Evolutionary conservation across 2,888 invertebrate genomes (phyloP), one percentile per base, ranked within the genome.

Genomic region (Callinectes sapidus): DNA sequence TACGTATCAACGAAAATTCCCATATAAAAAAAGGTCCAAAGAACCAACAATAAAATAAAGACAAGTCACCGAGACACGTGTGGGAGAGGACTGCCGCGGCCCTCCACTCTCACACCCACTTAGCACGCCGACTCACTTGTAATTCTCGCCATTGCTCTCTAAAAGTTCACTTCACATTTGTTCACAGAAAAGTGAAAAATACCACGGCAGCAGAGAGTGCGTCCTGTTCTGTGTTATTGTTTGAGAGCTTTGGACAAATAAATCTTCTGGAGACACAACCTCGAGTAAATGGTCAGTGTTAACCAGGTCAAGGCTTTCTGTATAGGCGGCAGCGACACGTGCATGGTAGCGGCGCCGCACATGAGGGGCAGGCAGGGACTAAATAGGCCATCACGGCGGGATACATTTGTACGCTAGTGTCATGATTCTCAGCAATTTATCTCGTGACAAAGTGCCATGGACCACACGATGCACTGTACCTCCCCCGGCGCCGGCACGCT

Each of bases 401-500:
- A 71, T 71, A 71, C 71, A 71, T 28, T 71, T 23, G 71, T 28
- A n/a, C 71, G n/a, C 71, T 71, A 28, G 28, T 71, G 71, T 23
- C 71, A 28, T 71, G 71, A 71, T 28, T 71, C 71, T 71, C 71
- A 1, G 8, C 71, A n/a, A 71, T 71, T 71, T 28, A 71, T 71
- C 71, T 71, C 28, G 71, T 28, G 71, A 28, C 71, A 71, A 71
- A 71, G 28, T 71, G 28, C 28, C 71, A 71, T 5, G 71, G n/a
- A 28, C 71, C 71, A 28, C 71, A 71, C 71, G n/a, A 71, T 71
- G 71, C 28, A 71, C 71, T 28, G 71, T n/a, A 71, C 71, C 71
- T 71, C 71, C 71, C 71, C 6, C n/a, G 71, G 71, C n/a, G 71
- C 71, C 23, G 10, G n/a, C 23, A 71, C 71, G 71, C 28, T 71